A percentile compares a stretch with the other conserved stretches of the same genome.
Evolutionary conservation across 2,113 vertebrate species (phyloP).

Genomic region (Pholis gunnellus): DNA sequence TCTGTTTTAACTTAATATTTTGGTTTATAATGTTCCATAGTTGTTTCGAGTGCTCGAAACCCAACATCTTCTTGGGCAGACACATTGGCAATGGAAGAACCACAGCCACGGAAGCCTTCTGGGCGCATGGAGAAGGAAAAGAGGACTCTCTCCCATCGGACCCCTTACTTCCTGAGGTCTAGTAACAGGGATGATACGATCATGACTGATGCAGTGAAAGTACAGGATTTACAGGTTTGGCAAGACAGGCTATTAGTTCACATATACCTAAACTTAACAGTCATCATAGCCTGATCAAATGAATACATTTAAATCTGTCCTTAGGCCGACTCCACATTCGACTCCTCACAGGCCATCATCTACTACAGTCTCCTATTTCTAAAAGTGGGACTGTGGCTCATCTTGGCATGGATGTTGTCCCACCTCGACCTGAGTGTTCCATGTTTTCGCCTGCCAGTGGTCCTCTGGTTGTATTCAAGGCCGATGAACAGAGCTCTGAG

Average conservation of each 20-base stretch:
- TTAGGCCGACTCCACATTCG: neutral
- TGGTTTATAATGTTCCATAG: neutral
- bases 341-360: neutral
- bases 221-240: neutral
- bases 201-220: too few relatives aligned
- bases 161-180: neutral
- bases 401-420: slow-evolving; percentile 50
- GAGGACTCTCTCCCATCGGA: neutral
- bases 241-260: neutral
- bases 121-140: neutral
- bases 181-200: neutral
- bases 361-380: slow-evolving; percentile 31
- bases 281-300: neutral
- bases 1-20: neutral
- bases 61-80: neutral
- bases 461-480: slow-evolving; percentile 34
- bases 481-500: slow-evolving; percentile 1
- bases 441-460: slow-evolving; percentile 56
- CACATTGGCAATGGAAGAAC: neutral
- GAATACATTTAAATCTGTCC: neutral
- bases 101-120: neutral
- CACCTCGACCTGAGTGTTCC: slow-evolving; percentile 46
- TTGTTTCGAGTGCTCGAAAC: neutral
- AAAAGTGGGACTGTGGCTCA: slow-evolving; percentile 46
- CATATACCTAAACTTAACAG: neutral